These are phyloP conservation scores for Dascillus cervinus DNA, from an alignment of 2,888 invertebrate genomes.

Conservation along the genomic window DNA sequence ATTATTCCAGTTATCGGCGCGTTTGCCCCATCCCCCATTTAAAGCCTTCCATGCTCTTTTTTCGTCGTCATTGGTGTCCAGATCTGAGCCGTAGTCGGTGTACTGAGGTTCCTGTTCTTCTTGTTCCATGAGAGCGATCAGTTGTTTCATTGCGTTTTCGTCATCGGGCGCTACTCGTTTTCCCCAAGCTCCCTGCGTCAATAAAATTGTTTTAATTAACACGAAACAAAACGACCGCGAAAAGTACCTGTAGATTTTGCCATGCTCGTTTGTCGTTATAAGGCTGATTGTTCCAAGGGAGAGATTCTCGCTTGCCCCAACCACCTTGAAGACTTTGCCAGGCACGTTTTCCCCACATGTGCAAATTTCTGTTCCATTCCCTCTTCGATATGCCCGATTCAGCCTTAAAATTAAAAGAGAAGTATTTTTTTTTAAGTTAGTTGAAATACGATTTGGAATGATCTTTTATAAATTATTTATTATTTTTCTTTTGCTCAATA, in stretches of 20 bases:
- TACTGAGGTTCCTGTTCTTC: slow-evolving; percentile 22
- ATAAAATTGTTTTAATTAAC: slow-evolving; percentile 3
- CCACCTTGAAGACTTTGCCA: slow-evolving; percentile 52
- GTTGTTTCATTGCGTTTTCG: slow-evolving; percentile 30
- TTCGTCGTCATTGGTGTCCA: slow-evolving; percentile 37
- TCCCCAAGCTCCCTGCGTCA: slow-evolving; percentile 39
- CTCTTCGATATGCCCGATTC: slow-evolving; percentile 52
- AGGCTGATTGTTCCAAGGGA: slow-evolving; percentile 21
- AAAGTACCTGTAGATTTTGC: slow-evolving; percentile 41
- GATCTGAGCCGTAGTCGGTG: slow-evolving; percentile 24
- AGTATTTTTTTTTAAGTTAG: no score
- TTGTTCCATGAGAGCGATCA: slow-evolving; percentile 29
- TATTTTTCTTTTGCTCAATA: no score
- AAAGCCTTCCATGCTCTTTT: slow-evolving; percentile 64
- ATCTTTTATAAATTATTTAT: no score
- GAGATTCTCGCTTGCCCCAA: slow-evolving; percentile 49
- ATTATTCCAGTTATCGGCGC: slow-evolving; percentile 54
- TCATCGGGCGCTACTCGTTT: slow-evolving; percentile 38
- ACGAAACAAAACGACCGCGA: slow-evolving; percentile 5
- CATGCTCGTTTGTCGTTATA: slow-evolving; percentile 51
- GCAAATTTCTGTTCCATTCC: slow-evolving; percentile 53
- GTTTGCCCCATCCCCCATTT: slow-evolving; percentile 67
- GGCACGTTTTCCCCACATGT: slow-evolving; percentile 51
- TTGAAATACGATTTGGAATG: no score
- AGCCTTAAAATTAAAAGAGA: slow-evolving; percentile 30